Base-by-base conservation (phyloP, 2,888 invertebrate species). In the Agapostemon virescens region DNA sequence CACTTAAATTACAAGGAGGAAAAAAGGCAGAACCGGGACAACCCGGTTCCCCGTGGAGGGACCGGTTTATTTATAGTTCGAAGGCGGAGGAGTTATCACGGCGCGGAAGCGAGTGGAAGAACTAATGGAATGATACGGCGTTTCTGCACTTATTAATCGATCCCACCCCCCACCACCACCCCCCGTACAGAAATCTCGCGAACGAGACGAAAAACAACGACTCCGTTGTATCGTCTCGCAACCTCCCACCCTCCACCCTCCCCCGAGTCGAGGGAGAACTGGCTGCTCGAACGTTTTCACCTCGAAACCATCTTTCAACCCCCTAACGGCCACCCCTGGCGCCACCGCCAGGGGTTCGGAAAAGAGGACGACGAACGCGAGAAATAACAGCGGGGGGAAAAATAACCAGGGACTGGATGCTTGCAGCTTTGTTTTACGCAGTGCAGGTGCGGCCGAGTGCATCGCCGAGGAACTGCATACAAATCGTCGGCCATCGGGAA, bases 361-460 rank as follows among this genome's bases (percentile, higher is more conserved):
- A 49, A 63, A 40, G 63, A 52, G 69, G 52, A 30, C 38, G 20
- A 26, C 58, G 49, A 13, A 49, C 63, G 40, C 63, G 63, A 69
- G 75, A 64, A 63, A 63, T 64, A 75, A 75, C 69, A 40, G 49
- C 38, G 69, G 49, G n/a, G n/a, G 4, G 69, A 36, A 61, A 45
- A 74, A 69, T 69, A 74, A 45, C 69, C 36, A 63, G n/a, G 11
- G n/a, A 38, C 69, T 26, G 17, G 52, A 69, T 45, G 38, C 11
- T 20, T 36, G 63, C 75, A 69, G 63, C n/a, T 69, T 75, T 69
- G 69, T 64, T 69, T 20, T 38, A n/a, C 40, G 26, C 11, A 15
- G 20, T n/a, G 61, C 69, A 26, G 55, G 63, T 17, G 40, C 13
- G 17, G 26, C 74, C 30, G 13, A 36, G 33, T 42, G 42, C 68